Base-by-base conservation (phyloP, 2,113 vertebrate genomes). In the Indicator maculatus region DNA sequence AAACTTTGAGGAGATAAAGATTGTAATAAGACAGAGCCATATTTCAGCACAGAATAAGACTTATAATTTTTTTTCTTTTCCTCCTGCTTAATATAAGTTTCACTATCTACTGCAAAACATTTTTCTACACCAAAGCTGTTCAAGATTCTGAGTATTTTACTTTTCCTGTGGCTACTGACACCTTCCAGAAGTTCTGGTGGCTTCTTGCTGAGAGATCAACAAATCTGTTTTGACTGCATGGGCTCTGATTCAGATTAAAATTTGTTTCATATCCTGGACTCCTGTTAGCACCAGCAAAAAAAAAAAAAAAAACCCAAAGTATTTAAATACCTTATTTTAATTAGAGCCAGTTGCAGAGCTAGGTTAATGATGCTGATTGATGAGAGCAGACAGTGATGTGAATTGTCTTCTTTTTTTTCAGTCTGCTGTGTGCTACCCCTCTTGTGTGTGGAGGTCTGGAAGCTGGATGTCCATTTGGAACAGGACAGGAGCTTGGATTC, bases 21-120 rank as follows among this genome's bases (percentile, higher is more conserved):
- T 79, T 83, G 20, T 73, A 92, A 86, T 94, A 94, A 80, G 55
- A 81, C 66, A 77, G 73, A 86, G 79, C 88, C 6, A 66, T 58
- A 93, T 92, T 96, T 96, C 87, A 93, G 39, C 82, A 90, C 30
- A 59, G 66, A 72, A 58, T 61, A 28, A 58, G n/a, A 58, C 41
- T 24, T 12, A 23, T 11, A n/a, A n/a, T 52, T 52, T 24, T 23
- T 81, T 64, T 86, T 59, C 16, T 39, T 63, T 59, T 31, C 15
- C 12, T 79, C 12, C 12, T 58, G 23, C 26, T 83, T 83, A 89
- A 81, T 89, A 9, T n/a, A 94, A 53, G 28, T 72, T 93, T 88
- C 44, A 69, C 33, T 88, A 10, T 79, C 55, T 85, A 65, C 36
- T 69, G n/a, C 14, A 82, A 84, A 94, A 79, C 21, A 67, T 76